Evolutionary conservation across 2,113 vertebrate genomes (phyloP).

Genomic region (Lynx canadensis): DNA sequence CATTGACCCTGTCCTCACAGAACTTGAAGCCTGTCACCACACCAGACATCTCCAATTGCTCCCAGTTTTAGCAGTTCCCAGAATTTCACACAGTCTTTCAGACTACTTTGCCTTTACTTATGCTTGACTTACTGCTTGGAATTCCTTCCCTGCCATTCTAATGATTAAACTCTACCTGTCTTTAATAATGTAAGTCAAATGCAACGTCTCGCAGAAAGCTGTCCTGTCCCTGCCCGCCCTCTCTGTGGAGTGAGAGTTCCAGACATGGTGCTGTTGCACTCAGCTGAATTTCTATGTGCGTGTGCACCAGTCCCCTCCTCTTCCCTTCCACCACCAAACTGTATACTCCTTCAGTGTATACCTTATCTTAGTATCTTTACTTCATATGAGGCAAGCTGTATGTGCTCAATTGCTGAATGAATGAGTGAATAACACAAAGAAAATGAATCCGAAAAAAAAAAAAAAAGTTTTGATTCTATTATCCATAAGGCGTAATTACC

Average conservation of each 20-base stretch:
- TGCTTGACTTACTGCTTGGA: not conserved
- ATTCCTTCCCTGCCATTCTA: not conserved
- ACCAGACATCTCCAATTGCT: not conserved
- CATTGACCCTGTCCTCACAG: accelerated
- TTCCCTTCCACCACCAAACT: not conserved
- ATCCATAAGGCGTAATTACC: not conserved
- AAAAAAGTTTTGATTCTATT: slow-evolving; percentile 30
- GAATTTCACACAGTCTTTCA: not conserved
- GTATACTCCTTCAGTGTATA: not conserved
- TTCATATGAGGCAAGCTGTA: not conserved
- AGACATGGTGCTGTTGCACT: accelerated
- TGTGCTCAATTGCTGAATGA: not conserved
- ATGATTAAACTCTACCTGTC: not conserved
- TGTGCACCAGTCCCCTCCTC: accelerated
- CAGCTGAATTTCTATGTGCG: not conserved
- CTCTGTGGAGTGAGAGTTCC: not conserved
- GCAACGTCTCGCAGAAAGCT: accelerated
- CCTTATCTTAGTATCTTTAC: not conserved
- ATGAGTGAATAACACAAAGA: not conserved
- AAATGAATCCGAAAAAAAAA: not conserved
- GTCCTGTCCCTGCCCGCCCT: not conserved
- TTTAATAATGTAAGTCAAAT: not conserved
- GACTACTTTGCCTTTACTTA: not conserved
- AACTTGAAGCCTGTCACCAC: accelerated
- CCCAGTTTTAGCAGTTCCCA: not conserved